Conservation (phyloP, 1,140 invertebrate species). For the Drosophila busckii region DNA sequence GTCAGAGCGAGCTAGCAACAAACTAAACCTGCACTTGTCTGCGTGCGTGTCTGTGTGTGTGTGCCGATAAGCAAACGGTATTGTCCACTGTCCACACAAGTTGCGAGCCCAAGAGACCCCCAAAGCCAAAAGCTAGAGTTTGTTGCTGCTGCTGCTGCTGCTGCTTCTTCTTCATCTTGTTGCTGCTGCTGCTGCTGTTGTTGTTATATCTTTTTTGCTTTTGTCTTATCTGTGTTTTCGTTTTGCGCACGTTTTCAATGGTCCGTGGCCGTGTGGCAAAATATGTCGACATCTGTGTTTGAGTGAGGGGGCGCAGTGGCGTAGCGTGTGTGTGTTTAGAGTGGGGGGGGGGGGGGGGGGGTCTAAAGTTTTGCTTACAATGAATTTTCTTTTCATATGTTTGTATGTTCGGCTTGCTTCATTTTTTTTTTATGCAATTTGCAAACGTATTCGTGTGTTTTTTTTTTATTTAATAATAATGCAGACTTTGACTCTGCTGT, state of each 20-base stretch:
- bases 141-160: conserved; percentile 4
- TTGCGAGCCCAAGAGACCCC: no score
- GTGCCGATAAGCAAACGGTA: conserved; percentile 41
- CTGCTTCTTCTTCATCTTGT: conserved; percentile 1
- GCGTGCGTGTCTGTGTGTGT: background rate
- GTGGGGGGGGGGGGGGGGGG: background rate
- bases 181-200: no score
- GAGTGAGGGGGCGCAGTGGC: no score
- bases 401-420: no score
- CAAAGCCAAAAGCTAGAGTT: no score
- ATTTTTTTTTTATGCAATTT: no score
- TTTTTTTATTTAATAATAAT: no score
- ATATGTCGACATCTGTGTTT: conserved; percentile 22
- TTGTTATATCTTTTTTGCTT: conserved; percentile 12
- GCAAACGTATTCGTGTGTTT: no score
- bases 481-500: no score
- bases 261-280: conserved; percentile 38
- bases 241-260: conserved; percentile 62
- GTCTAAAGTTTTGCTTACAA: background rate
- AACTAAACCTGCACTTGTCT: background rate
- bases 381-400: no score
- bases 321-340: background rate
- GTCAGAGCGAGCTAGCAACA: background rate
- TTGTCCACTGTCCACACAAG: conserved; percentile 30
- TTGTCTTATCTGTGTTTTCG: conserved; percentile 62